Evolutionary conservation across 2,888 invertebrate species (phyloP), one percentile per base, ranked within the genome.

Genomic region (Plutella xylostella): DNA sequence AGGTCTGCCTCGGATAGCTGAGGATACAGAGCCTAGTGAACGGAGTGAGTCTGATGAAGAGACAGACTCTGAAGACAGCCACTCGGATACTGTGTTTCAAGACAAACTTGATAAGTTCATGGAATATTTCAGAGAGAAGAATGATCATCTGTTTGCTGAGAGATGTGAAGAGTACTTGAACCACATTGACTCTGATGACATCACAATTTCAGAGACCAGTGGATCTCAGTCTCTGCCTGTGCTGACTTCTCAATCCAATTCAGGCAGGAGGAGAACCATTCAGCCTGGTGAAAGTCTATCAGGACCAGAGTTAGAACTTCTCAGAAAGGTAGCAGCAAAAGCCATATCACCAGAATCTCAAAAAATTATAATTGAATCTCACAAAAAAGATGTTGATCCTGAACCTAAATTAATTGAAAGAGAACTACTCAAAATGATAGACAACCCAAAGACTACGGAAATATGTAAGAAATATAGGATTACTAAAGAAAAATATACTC

Each of bases 41-140:
- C 86, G 82, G 2, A 86, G 88, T 60, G 88, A 88, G 47, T 84
- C 86, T 7, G 85, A 86, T 57, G 88, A 85, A 48, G 89, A 89
- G 50, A 85, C 86, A 18, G 87, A 88, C 61, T 88, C 85, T 19
- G 86, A 85, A 47, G 80, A 79, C 43, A 82, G 80, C 54, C 88
- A 90, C 57, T 87, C 87, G 50, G 88, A 89, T 37, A 80, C 82
- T 47, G 87, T 91, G 51, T 87, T 92, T 51, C 82, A 88, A 49
- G 92, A 92, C 50, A 91, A 90, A 64, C 72, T 93, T 15, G 90
- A 91, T 49, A 86, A 88, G 49, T 86, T 88, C 42, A 91, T 93
- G 88, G 88, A 88, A 46, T 89, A 88, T 57, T 90, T 93, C 60
- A 87, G 87, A 56, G 77, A 83, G 34, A 89, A 89, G 63, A 92